Conservation (phyloP, 2,797 vertebrate genomes). For the Dendrocincla fuliginosa region DNA sequence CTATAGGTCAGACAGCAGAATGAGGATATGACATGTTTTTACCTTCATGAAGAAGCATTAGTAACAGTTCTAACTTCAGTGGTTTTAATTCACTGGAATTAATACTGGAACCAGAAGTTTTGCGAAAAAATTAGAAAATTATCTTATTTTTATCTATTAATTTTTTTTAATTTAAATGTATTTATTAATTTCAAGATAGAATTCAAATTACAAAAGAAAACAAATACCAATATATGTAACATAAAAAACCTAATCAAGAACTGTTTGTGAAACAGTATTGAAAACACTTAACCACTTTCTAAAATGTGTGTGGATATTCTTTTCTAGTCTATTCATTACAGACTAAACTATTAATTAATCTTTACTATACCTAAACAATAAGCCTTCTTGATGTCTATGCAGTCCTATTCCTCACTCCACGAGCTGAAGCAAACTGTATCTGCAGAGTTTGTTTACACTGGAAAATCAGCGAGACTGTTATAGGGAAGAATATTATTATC, state of each 20-base stretch:
- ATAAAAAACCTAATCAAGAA: background rate
- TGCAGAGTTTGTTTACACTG: conserved; percentile 26
- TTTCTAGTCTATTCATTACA: background rate
- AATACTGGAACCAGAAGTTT: background rate
- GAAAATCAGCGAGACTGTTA: background rate
- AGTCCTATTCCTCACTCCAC: background rate
- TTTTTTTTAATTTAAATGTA: background rate
- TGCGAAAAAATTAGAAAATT: background rate
- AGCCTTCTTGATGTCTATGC: background rate
- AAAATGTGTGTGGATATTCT: background rate
- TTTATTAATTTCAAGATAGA: background rate
- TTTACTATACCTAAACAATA: conserved; percentile 28
- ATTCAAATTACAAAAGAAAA: background rate
- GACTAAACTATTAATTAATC: background rate
- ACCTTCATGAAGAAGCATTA: background rate
- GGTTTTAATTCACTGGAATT: background rate
- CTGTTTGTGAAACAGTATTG: background rate
- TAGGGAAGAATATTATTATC: background rate
- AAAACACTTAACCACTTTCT: background rate
- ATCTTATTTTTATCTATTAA: background rate
- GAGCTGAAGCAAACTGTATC: background rate
- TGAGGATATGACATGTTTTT: background rate
- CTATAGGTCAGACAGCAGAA: background rate
- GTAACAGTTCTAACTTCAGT: background rate
- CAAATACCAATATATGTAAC: background rate